These are phyloP conservation scores for Notothenia coriiceps DNA, from an alignment of 2,113 vertebrate genomes.

Conservation along the genomic window DNA sequence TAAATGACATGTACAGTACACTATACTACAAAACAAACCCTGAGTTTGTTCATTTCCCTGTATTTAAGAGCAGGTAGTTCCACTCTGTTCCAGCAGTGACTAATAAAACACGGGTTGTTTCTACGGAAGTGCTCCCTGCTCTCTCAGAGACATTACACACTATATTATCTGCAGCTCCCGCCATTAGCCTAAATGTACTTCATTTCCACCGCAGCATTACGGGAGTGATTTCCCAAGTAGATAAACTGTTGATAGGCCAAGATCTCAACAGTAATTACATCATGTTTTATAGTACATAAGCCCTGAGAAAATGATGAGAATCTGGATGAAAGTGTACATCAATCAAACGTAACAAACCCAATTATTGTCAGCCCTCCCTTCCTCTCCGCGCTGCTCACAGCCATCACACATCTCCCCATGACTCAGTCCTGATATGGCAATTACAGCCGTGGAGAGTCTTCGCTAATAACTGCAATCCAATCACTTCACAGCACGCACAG, in stretches of 20 bases:
- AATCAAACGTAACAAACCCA: conserved; percentile 80
- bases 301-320: conserved; percentile 74
- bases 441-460: conserved; percentile 73
- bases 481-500: conserved; percentile 66
- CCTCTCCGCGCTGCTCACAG: conserved; percentile 55
- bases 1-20: background rate
- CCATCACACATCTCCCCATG: conserved; percentile 71
- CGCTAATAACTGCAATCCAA: conserved; percentile 81
- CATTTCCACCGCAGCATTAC: conserved; percentile 54
- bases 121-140: conserved; percentile 14
- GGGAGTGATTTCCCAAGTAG: conserved; percentile 63
- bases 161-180: conserved; percentile 46
- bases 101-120: conserved; percentile 18
- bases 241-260: conserved; percentile 74
- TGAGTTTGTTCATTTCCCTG: background rate
- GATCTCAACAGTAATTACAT: conserved; percentile 79
- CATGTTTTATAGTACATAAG: conserved; percentile 80
- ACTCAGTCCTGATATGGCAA: conserved; percentile 76
- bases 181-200: conserved; percentile 63
- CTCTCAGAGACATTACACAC: conserved; percentile 52
- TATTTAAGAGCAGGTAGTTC: background rate
- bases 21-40: conserved; percentile 1
- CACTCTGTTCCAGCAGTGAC: background rate
- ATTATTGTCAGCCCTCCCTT: conserved; percentile 74
- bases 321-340: conserved; percentile 74